Evolutionary conservation across 2,113 vertebrate species (phyloP), one percentile per base, ranked within the genome.

Genomic region (Geothlypis trichas): DNA sequence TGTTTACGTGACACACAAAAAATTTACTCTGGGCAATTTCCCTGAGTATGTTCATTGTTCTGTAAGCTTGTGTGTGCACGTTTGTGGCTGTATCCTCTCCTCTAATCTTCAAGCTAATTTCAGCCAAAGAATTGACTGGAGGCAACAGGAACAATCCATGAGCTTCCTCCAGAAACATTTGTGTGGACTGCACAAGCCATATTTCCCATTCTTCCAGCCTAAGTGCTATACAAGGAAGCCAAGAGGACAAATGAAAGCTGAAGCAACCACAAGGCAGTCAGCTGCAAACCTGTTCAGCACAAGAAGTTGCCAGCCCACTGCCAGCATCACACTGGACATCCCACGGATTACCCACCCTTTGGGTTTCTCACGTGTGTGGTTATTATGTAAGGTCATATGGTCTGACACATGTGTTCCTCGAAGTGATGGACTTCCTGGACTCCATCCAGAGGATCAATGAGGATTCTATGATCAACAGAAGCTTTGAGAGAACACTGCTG

Each of bases 81-180:
- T 89, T 85, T 74, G 82, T 61, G 88, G 88, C 65, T 86, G 80
- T 13, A 79, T 54, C 33, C 83, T 84, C 65, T 95, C 89, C 80
- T 95, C 84, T 88, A 69, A 91, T 85, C 72, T 93, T 83, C 35
- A 61, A 86, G 35, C 37, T 90, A 63, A 75, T 94, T 96, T 96
- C 88, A 93, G 47, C 52, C 46, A n/a, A 86, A 81, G 85, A 96
- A 93, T 31, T 90, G 83, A 86, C 93, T 78, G 65, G 65, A 96
- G 88, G 93, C 91, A 95, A 93, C 33, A 59, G 44, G 19, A 92
- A 39, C 47, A 65, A 87, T 79, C 49, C 58, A 35, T 6, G n/a
- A 91, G 46, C 35, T 80, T 84, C 76, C 73, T 84, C 67, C 47
- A 90, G 55, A 91, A 96, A 91, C 19, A 47, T 92, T 2, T 74